Conservation (phyloP, 1,140 invertebrate species). For the Paraescarpia echinospica region DNA sequence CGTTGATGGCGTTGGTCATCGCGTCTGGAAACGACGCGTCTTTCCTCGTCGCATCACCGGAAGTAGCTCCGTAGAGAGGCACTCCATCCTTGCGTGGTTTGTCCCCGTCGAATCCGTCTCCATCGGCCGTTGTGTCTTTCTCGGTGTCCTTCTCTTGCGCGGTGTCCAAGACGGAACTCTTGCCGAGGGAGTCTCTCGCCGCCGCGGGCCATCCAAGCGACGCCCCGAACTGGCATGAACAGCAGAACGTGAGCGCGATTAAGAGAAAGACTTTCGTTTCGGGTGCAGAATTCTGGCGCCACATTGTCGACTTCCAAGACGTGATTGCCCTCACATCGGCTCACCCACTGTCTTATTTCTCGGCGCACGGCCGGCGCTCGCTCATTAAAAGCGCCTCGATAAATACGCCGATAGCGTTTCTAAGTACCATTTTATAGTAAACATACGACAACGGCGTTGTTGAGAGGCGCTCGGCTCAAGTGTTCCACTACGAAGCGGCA, state of each 20-base stretch:
- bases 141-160: neutral
- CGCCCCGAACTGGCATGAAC: neutral
- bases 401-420: neutral
- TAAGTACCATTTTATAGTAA: conserved; percentile 2
- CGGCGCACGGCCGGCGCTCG: neutral
- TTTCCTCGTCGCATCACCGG: neutral
- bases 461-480: neutral
- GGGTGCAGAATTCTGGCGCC: neutral
- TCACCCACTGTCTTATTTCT: neutral
- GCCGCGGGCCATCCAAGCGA: neutral
- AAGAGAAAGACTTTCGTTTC: neutral
- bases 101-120: no score
- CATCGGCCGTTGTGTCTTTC: neutral
- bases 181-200: neutral
- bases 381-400: neutral
- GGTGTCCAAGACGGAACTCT: neutral
- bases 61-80: neutral
- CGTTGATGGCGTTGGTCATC: neutral
- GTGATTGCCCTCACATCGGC: neutral
- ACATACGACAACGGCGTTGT: neutral
- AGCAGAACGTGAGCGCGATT: neutral
- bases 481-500: neutral
- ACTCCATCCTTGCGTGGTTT: neutral
- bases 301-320: neutral
- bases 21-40: neutral